These are phyloP conservation scores for Parnassius orleans DNA, from an alignment of 2,888 invertebrate genomes.

Conservation along the genomic window DNA sequence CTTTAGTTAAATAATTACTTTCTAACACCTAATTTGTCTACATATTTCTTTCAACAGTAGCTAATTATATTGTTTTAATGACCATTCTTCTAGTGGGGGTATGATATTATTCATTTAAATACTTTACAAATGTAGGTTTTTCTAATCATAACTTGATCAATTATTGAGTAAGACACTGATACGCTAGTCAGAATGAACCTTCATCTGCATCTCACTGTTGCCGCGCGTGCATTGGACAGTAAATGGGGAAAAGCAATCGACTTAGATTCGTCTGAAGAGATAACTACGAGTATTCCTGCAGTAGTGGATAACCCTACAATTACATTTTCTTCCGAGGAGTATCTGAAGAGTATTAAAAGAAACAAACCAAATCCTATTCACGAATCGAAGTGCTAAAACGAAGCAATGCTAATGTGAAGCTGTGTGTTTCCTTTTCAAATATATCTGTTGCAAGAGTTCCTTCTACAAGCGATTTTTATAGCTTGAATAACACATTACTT, in stretches of 20 bases:
- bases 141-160: constrained; percentile 5
- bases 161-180: neutral
- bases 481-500: neutral
- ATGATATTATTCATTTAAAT: neutral
- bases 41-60: neutral
- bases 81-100: constrained; percentile 10
- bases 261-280: constrained; percentile 43
- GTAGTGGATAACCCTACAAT: constrained; percentile 43
- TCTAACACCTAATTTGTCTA: neutral
- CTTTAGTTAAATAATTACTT: no score
- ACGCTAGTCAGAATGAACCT: constrained; percentile 46
- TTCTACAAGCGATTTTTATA: constrained; percentile 32
- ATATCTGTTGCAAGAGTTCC: constrained; percentile 45
- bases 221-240: constrained; percentile 52
- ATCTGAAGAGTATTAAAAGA: constrained; percentile 40
- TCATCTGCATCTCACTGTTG: constrained; percentile 54
- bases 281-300: constrained; percentile 42
- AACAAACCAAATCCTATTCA: constrained; percentile 27
- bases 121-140: neutral
- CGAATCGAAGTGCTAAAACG: neutral
- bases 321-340: constrained; percentile 60
- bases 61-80: constrained; percentile 12
- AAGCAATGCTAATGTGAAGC: constrained; percentile 29
- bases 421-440: constrained; percentile 44
- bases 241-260: constrained; percentile 59